A percentile compares a stretch with the other conserved stretches of the same genome.
Conservation (phyloP, 35 echinoderm and acorn worm species). For the Ophiothrix spiculata region DNA sequence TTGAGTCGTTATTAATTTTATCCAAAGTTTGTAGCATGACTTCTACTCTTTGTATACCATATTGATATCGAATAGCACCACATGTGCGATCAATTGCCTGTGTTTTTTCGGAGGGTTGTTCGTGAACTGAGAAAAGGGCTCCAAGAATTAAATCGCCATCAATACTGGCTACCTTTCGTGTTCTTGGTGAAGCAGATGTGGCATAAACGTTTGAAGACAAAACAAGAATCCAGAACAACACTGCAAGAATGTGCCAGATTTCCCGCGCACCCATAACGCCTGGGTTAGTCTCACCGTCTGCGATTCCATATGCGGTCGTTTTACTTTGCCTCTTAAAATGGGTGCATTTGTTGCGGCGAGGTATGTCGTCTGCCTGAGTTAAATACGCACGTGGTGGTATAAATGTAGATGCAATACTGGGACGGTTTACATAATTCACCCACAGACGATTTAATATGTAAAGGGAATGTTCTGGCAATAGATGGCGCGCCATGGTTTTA, state of each 20-base stretch:
- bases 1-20: conserved; percentile 68
- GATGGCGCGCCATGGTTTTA: conserved; percentile 4
- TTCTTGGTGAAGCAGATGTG: conserved; percentile 8
- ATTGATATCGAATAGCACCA: conserved; percentile 84
- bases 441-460: neutral
- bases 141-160: conserved; percentile 90
- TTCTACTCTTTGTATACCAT: conserved; percentile 95
- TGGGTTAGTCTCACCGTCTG: neutral
- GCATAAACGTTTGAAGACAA: neutral
- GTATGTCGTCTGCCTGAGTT: neutral
- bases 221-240: conserved; percentile 16
- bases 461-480: neutral
- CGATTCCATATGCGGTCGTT: neutral
- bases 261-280: neutral
- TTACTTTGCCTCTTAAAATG: neutral
- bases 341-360: neutral
- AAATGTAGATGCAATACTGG: neutral
- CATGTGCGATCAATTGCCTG: conserved; percentile 63
- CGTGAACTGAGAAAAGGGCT: conserved; percentile 93
- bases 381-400: neutral
- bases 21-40: conserved; percentile 85
- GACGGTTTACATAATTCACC: neutral
- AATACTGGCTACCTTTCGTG: conserved; percentile 74
- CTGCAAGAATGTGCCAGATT: neutral
- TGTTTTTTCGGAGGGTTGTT: conserved; percentile 36